Evolutionary conservation across 1,140 invertebrate genomes (phyloP).

Genomic region (Drosophila neocordata): DNA sequence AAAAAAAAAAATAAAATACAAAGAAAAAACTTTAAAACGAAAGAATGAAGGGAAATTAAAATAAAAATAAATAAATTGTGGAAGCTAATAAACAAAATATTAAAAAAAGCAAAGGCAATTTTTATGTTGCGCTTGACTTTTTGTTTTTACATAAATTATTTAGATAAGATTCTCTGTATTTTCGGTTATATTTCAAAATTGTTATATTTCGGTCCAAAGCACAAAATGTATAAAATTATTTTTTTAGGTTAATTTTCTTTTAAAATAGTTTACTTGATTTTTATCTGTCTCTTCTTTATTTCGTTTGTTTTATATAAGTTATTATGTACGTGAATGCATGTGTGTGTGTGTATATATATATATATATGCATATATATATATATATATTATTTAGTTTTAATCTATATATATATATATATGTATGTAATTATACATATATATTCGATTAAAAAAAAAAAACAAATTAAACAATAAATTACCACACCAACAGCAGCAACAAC

Average conservation of each 20-base stretch:
- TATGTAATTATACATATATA: constrained; percentile 38
- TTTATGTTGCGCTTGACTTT: constrained; percentile 29
- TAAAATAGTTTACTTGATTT: constrained; percentile 48
- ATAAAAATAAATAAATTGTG: constrained; percentile 11
- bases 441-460: constrained; percentile 50
- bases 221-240: constrained; percentile 81
- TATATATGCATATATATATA: constrained; percentile 35
- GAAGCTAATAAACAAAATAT: constrained; percentile 25
- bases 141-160: constrained; percentile 46
- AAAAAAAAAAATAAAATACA: constrained; percentile 24
- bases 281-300: constrained; percentile 36
- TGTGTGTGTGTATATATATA: constrained; percentile 47
- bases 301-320: constrained; percentile 54
- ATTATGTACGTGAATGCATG: constrained; percentile 49
- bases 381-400: constrained; percentile 72
- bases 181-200: constrained; percentile 69
- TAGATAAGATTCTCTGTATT: constrained; percentile 49
- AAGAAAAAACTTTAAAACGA: constrained; percentile 26
- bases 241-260: constrained; percentile 51
- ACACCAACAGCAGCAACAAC: constrained; percentile 40
- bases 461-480: constrained; percentile 50
- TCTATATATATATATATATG: constrained; percentile 37
- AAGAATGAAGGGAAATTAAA: constrained; percentile 7
- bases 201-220: constrained; percentile 78
- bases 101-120: constrained; percentile 42